Conservation (phyloP, 2,888 invertebrate species). For the Didymodactylos carnosus region DNA sequence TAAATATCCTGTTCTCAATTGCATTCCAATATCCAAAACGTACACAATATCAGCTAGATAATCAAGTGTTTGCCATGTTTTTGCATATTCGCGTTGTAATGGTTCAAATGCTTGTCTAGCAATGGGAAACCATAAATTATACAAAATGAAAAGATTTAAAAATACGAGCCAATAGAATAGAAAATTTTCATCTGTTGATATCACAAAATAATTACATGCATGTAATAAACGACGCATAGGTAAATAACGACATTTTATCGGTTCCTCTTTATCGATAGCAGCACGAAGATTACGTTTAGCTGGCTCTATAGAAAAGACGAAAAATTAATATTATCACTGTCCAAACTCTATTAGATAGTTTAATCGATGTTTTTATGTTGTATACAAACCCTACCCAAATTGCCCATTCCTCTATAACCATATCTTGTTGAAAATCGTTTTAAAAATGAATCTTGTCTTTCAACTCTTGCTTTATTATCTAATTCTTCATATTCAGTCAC, state of each 20-base stretch:
- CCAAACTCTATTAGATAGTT: too few species aligned
- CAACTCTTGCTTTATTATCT: background rate
- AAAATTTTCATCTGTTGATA: slow-evolving; percentile 83
- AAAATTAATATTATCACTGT: too few species aligned
- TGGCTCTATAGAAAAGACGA: background rate
- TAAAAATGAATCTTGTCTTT: background rate
- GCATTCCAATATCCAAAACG: slow-evolving; percentile 66
- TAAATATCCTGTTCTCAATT: slow-evolving; percentile 75
- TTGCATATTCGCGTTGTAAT: slow-evolving; percentile 43
- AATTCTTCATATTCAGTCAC: too few species aligned
- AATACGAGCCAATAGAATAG: slow-evolving; percentile 85
- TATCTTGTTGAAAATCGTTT: background rate
- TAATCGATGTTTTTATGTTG: too few species aligned
- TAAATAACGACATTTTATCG: background rate
- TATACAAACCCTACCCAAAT: background rate
- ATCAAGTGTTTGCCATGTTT: slow-evolving; percentile 13
- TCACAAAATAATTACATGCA: slow-evolving; percentile 39
- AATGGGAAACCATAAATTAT: slow-evolving; percentile 83
- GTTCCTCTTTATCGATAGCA: background rate
- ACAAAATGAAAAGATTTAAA: slow-evolving; percentile 66
- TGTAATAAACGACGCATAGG: background rate
- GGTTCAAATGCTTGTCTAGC: slow-evolving; percentile 83
- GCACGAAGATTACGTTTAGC: background rate
- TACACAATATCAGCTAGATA: slow-evolving; percentile 53
- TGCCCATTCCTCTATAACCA: background rate